A percentile compares a stretch with the other conserved stretches of the same genome.
These are phyloP conservation scores for Orbicella faveolata DNA, from an alignment of 64 coral and sea anemone genomes.

Conservation along the genomic window DNA sequence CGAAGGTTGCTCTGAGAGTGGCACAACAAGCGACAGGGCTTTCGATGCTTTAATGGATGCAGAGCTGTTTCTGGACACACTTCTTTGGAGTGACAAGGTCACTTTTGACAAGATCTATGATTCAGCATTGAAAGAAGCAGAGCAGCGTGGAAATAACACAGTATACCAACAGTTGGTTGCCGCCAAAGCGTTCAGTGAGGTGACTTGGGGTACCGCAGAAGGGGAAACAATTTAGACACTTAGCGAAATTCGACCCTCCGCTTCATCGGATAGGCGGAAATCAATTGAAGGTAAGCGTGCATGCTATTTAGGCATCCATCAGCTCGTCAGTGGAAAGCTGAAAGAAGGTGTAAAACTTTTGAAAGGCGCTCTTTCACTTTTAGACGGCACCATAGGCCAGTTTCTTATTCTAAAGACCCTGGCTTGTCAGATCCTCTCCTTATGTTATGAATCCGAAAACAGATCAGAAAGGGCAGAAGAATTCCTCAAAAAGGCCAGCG, in stretches of 20 bases:
- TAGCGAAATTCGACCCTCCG: neutral
- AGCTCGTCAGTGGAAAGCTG: neutral
- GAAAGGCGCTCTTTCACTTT: neutral
- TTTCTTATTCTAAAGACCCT: neutral
- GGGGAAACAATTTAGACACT: neutral
- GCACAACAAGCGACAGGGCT: neutral
- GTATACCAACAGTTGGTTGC: neutral
- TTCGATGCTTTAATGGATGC: neutral
- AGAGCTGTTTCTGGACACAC: neutral
- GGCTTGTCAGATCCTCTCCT: neutral
- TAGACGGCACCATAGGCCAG: neutral
- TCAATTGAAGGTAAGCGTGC: neutral
- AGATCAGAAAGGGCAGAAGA: neutral
- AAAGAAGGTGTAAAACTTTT: neutral
- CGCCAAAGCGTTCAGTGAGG: slow-evolving; percentile 1
- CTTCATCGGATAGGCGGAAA: neutral
- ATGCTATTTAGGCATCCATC: neutral
- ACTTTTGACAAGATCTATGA: slow-evolving; percentile 5
- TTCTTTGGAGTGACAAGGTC: neutral
- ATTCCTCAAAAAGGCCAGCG: neutral
- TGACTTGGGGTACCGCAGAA: neutral
- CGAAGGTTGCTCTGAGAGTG: neutral
- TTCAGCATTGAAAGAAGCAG: neutral
- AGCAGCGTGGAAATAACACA: neutral
- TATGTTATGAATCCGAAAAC: neutral